These are phyloP conservation scores for Epicampocera succincta DNA, from an alignment of 2,888 invertebrate species.

Conservation along the genomic window DNA sequence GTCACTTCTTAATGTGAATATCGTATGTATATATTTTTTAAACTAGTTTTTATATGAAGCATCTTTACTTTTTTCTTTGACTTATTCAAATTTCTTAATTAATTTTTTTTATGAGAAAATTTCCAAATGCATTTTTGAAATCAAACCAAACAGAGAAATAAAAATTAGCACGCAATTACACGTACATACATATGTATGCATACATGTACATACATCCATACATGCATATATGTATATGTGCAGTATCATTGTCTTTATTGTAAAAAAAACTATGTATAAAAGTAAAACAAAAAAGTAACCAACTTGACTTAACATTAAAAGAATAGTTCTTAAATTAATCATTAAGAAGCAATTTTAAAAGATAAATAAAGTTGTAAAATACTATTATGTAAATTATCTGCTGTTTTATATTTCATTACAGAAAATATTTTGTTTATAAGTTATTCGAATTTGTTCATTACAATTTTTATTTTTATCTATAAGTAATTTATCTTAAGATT, in stretches of 20 bases:
- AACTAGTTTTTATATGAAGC: slow-evolving; percentile 22
- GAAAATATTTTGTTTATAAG: slow-evolving; percentile 38
- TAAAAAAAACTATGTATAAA: slow-evolving; percentile 42
- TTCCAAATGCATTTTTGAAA: slow-evolving; percentile 15
- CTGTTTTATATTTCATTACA: slow-evolving; percentile 43
- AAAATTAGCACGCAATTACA: slow-evolving; percentile 26
- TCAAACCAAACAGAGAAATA: background rate
- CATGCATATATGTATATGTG: slow-evolving; percentile 37
- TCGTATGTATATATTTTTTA: slow-evolving; percentile 3
- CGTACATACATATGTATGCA: background rate
- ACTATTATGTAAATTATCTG: slow-evolving; percentile 54
- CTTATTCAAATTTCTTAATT: slow-evolving; percentile 25
- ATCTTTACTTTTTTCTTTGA: slow-evolving; percentile 24
- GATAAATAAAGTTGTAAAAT: slow-evolving; percentile 59
- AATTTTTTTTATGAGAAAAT: background rate
- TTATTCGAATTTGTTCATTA: slow-evolving; percentile 55
- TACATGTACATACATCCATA: background rate
- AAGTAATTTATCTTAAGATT: slow-evolving; percentile 66
- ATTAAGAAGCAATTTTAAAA: slow-evolving; percentile 47
- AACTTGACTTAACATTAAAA: slow-evolving; percentile 36
- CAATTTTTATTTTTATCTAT: slow-evolving; percentile 15
- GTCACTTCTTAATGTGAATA: slow-evolving; percentile 40
- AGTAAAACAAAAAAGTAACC: slow-evolving; percentile 26
- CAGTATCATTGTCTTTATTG: slow-evolving; percentile 46
- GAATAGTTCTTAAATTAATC: slow-evolving; percentile 35